Conservation (phyloP, 2,797 vertebrate genomes). For the Cryptoprocta ferox region DNA sequence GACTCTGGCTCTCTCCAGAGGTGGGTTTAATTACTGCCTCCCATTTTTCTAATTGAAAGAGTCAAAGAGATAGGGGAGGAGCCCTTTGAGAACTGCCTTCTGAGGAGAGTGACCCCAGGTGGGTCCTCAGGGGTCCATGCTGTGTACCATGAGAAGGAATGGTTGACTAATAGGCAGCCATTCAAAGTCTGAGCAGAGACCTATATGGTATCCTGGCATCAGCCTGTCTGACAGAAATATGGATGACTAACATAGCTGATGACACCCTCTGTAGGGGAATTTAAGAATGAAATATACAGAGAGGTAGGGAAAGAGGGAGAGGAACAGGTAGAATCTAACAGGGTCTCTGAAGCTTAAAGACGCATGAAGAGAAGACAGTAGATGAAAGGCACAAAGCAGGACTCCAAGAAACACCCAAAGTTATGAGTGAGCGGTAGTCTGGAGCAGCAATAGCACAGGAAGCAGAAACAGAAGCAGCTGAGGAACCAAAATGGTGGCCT, state of each 20-base stretch:
- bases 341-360: neutral
- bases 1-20: neutral
- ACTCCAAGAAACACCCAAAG: neutral
- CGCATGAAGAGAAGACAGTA: neutral
- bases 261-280: neutral
- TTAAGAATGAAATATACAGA: neutral
- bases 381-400: neutral
- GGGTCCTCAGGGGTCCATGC: neutral
- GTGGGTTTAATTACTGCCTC: neutral
- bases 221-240: neutral
- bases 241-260: neutral
- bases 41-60: neutral
- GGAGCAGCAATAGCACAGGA: too few species aligned
- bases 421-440: neutral
- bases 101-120: neutral
- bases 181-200: neutral
- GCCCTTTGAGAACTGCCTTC: neutral
- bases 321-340: neutral
- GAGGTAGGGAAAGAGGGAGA: neutral
- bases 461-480: neutral
- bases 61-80: neutral
- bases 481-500: neutral
- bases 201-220: neutral
- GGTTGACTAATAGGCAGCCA: neutral
- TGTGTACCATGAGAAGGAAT: neutral